A percentile compares a stretch with the other conserved stretches of the same genome.
phyloP scores from a whole-genome alignment of 2,888 invertebrate genomes.

The Chromoteleia sp. region DNA sequence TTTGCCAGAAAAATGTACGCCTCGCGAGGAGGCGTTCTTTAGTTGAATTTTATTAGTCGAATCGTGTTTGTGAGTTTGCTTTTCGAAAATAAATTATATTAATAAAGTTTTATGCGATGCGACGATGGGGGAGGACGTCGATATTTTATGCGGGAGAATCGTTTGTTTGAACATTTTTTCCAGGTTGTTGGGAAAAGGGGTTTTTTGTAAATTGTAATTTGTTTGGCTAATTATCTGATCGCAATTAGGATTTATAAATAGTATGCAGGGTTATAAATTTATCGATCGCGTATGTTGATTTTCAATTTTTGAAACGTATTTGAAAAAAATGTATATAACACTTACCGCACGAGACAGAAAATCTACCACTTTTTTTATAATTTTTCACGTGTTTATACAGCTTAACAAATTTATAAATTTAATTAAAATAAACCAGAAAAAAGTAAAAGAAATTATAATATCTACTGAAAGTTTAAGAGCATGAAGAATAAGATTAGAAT shows the following conservation, averaged over 20 bases:
- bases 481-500: too few relatives aligned
- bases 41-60: constrained; percentile 55
- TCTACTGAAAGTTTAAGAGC: too few relatives aligned
- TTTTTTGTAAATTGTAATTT: constrained; percentile 8
- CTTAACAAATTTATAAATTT: too few relatives aligned
- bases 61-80: constrained; percentile 48
- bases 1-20: constrained; percentile 42
- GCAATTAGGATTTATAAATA: constrained; percentile 18
- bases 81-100: constrained; percentile 61
- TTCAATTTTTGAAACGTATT: too few relatives aligned
- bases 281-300: background rate
- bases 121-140: constrained; percentile 13
- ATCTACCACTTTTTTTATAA: too few relatives aligned
- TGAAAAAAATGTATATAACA: too few relatives aligned
- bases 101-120: constrained; percentile 40
- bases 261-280: constrained; percentile 1
- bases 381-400: too few relatives aligned
- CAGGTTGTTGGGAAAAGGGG: background rate
- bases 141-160: constrained; percentile 17
- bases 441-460: too few relatives aligned
- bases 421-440: too few relatives aligned
- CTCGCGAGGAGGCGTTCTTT: constrained; percentile 55
- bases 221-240: constrained; percentile 37
- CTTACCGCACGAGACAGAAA: too few relatives aligned
- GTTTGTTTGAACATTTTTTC: constrained; percentile 1